phyloP scores from a whole-genome alignment of 2,888 invertebrate genomes.

The Trisateles emortualis region DNA sequence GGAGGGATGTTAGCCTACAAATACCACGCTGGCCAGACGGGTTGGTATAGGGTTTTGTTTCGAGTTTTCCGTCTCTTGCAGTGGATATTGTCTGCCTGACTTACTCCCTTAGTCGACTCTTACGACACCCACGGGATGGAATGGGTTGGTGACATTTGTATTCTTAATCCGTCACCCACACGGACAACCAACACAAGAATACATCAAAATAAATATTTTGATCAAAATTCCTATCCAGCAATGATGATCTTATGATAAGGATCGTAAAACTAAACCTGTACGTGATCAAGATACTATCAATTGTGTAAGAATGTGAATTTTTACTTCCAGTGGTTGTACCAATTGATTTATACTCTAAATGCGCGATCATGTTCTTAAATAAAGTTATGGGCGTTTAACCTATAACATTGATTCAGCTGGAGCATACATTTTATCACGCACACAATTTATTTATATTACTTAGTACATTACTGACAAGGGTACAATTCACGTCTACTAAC shows the following conservation, averaged over 20 bases:
- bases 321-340: background rate
- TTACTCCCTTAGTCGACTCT: no score
- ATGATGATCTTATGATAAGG: constrained; percentile 21
- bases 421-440: background rate
- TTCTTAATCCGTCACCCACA: no score
- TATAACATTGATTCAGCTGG: background rate
- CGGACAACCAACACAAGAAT: no score
- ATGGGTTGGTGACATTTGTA: no score
- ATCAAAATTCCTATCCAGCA: constrained; percentile 8
- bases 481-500: no score
- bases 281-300: constrained; percentile 5
- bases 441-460: background rate
- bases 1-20: no score
- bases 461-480: no score
- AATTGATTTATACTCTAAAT: background rate
- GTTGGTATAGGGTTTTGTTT: no score
- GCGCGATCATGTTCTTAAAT: background rate
- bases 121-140: no score
- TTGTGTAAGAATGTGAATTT: constrained; percentile 13
- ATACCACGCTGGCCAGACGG: no score
- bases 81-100: no score
- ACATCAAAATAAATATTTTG: constrained; percentile 2
- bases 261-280: constrained; percentile 15
- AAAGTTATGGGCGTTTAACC: background rate
- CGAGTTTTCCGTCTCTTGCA: no score